These are phyloP conservation scores for Megalopta genalis DNA, from an alignment of 1,140 invertebrate species.

Conservation along the genomic window DNA sequence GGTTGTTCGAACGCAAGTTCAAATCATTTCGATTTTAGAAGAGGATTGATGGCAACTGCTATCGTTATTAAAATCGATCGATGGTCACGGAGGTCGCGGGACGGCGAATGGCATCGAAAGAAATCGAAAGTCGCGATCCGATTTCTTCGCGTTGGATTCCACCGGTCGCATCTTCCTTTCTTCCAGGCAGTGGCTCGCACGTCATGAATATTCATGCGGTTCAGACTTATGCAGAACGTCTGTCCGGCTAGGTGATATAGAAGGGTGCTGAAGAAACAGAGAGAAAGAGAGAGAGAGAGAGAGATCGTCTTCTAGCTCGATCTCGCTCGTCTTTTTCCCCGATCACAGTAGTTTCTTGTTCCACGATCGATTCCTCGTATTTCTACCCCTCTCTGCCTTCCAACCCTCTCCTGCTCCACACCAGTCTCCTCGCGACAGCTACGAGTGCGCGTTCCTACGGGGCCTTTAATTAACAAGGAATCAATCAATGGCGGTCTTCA, in stretches of 20 bases:
- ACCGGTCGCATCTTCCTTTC: slow-evolving; percentile 8
- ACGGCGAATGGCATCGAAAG: slow-evolving; percentile 28
- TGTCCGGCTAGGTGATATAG: neutral
- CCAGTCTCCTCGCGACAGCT: slow-evolving; percentile 37
- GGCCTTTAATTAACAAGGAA: slow-evolving; percentile 75
- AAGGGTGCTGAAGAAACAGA: neutral
- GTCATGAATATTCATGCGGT: slow-evolving; percentile 73
- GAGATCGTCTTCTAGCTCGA: slow-evolving; percentile 58
- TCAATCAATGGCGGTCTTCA: slow-evolving; percentile 67
- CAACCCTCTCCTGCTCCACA: no score
- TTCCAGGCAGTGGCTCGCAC: slow-evolving; percentile 18
- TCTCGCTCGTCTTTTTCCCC: slow-evolving; percentile 66
- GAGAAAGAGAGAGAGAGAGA: slow-evolving; percentile 21
- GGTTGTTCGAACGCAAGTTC: no score
- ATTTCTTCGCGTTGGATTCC: slow-evolving; percentile 64
- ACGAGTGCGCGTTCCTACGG: slow-evolving; percentile 49
- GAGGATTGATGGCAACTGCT: no score
- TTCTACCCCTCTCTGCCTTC: slow-evolving; percentile 20
- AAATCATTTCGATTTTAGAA: no score
- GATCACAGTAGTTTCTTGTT: slow-evolving; percentile 66
- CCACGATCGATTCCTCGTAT: slow-evolving; percentile 66
- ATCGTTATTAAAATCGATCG: no score
- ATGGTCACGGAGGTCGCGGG: no score
- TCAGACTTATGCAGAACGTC: slow-evolving; percentile 68
- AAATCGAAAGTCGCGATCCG: slow-evolving; percentile 64